Evolutionary conservation across 2,888 invertebrate species (phyloP), one percentile per base, ranked within the genome.

Genomic region (Drosophila parthenogenetica): DNA sequence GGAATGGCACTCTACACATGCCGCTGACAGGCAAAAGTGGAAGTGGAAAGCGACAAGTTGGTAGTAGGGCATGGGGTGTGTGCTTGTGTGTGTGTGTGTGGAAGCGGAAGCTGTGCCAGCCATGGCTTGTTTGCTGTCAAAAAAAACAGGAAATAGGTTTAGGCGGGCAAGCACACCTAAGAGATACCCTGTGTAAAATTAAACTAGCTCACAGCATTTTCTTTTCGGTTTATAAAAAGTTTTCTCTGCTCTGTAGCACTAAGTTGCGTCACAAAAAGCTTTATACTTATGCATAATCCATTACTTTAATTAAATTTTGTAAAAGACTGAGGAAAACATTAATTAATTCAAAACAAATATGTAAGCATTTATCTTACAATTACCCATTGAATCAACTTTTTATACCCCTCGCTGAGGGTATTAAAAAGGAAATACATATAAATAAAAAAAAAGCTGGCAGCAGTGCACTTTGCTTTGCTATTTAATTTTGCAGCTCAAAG

Each of bases 401-500:
- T 35, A 2, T 13, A 13, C 3, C 35, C 35, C 4, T 13, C 13
- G 35, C 35, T 4, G 1, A 13, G 35, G 35, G 35, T 35, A 13
- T 11, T 11, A 13, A 13, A 35, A 35, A 35, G 35, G 35, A 32
- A 50, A n/a, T 25, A 57, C 29, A 53, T 25, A 40, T 53, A 61
- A 29, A 61, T 42, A 62, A 54, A 70, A 62, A 54, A 70, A 69
- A 64, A 62, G 58, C 67, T 77, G 71, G 75, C 49, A 71, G 68
- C 78, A 69, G 65, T 66, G 84, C 83, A 84, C 89, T 84, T 81
- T 89, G 85, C 87, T 77, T 73, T 84, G 78, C 87, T 84, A 89
- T 84, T 84, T 87, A 87, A 84, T 84, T 89, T 89, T 81, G 84
- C 64, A 72, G 73, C 89, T 84, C 84, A 89, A 84, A 84, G 86